A percentile compares a stretch with the other conserved stretches of the same genome.
phyloP scores from a whole-genome alignment of 30 jellyfish, hydroid and myxozoan genomes.

The Mastigias papua region DNA sequence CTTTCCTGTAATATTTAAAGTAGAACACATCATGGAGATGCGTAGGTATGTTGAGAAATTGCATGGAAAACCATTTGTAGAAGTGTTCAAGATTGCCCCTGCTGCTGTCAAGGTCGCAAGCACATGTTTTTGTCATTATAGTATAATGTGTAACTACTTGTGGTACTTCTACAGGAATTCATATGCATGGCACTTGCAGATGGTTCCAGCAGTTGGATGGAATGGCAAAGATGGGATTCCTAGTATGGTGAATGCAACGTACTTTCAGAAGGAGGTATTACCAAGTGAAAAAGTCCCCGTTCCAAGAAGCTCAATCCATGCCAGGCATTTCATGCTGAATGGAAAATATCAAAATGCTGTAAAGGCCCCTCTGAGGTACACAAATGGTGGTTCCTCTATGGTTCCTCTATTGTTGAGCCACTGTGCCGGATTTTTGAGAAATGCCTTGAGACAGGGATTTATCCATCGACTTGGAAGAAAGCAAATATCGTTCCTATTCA shows the following conservation, averaged over 20 bases:
- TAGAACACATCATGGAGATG: constrained; percentile 28
- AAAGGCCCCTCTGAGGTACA: background rate
- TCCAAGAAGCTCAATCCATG: constrained; percentile 49
- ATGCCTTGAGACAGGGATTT: too few relatives aligned
- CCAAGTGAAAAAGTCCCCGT: constrained; percentile 24
- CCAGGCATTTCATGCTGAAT: constrained; percentile 18
- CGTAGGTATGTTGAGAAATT: constrained; percentile 38
- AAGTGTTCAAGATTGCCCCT: constrained; percentile 42
- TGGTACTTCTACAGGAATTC: background rate
- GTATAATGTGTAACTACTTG: too few relatives aligned
- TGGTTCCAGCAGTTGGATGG: background rate
- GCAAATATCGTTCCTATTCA: too few relatives aligned
- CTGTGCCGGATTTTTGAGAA: too few relatives aligned
- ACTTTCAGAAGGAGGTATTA: constrained; percentile 1
- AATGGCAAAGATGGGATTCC: background rate
- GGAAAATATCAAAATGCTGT: background rate
- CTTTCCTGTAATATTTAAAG: constrained; percentile 57
- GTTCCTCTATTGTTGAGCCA: too few relatives aligned
- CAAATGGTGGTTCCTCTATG: background rate
- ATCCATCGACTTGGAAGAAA: too few relatives aligned
- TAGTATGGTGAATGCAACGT: too few relatives aligned
- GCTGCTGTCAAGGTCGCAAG: constrained; percentile 3
- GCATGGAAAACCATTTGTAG: too few relatives aligned
- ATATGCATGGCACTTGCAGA: too few relatives aligned
- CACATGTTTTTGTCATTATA: constrained; percentile 36